Evolutionary conservation across 2,113 vertebrate species (phyloP).

Genomic region (Hassar affinis): DNA sequence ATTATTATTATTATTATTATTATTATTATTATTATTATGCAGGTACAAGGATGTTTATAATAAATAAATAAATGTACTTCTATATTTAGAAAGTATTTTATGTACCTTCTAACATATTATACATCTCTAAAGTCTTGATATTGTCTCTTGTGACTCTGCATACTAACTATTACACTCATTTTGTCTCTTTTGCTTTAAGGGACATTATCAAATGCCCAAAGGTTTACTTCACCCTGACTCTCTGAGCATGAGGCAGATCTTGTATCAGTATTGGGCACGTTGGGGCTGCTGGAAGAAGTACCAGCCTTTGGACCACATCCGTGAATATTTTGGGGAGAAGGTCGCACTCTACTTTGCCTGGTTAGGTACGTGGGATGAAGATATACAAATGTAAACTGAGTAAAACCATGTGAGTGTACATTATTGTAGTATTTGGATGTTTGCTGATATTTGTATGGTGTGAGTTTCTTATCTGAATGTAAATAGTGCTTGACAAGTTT

Average conservation of each 20-base stretch:
- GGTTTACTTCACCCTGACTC: conserved; percentile 59
- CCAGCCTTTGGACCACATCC: conserved; percentile 73
- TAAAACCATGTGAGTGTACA: neutral
- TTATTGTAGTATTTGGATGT: neutral
- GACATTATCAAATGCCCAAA: conserved; percentile 64
- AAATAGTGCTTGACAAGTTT: conserved; percentile 10
- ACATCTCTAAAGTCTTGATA: neutral
- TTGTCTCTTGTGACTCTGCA: neutral
- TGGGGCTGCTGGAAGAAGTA: conserved; percentile 73
- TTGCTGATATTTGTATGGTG: neutral
- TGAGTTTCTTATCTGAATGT: conserved; percentile 23
- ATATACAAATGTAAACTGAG: neutral
- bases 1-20: neutral
- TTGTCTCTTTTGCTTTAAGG: conserved; percentile 56
- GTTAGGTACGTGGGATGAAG: conserved; percentile 56
- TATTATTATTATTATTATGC: neutral
- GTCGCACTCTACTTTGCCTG: conserved; percentile 71
- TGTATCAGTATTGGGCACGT: conserved; percentile 72
- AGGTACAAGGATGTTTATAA: neutral
- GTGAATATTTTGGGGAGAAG: conserved; percentile 71
- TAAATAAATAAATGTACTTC: neutral
- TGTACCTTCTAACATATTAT: neutral
- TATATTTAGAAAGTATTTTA: neutral
- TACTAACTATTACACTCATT: neutral
- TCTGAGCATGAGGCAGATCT: conserved; percentile 73